phyloP scores from a whole-genome alignment of 2,888 invertebrate genomes.

The Caprella mutica region DNA sequence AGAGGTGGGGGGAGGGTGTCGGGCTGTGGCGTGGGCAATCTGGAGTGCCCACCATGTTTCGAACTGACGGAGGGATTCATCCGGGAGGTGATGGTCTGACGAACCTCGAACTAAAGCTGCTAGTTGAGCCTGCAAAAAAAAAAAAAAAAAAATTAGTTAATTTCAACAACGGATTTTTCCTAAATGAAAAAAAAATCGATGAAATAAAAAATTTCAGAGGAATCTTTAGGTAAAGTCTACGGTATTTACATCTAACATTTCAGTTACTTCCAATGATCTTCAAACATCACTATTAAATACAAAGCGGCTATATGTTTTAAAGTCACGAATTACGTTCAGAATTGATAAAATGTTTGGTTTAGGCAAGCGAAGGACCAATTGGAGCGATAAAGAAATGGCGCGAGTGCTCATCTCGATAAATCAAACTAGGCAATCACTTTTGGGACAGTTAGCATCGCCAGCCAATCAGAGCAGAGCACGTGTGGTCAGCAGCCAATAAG shows the following conservation, averaged over 20 bases:
- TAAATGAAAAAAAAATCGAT: neutral
- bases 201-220: neutral
- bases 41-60: slow-evolving; percentile 33
- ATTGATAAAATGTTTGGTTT: too few species aligned
- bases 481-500: neutral
- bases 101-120: slow-evolving; percentile 22
- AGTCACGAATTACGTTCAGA: too few species aligned
- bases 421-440: too few species aligned
- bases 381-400: too few species aligned
- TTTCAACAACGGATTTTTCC: neutral
- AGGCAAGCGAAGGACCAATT: too few species aligned
- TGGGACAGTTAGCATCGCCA: too few species aligned
- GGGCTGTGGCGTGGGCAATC: slow-evolving; percentile 21
- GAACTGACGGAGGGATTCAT: slow-evolving; percentile 30
- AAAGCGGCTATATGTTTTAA: too few species aligned
- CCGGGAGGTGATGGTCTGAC: slow-evolving; percentile 18
- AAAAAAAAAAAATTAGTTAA: neutral
- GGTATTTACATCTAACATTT: slow-evolving; percentile 6
- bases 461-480: slow-evolving; percentile 6
- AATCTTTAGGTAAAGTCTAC: neutral
- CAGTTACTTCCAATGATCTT: neutral
- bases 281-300: too few species aligned
- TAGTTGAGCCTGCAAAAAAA: slow-evolving; percentile 13
- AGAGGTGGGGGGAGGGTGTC: slow-evolving; percentile 8
- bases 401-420: too few species aligned